Evolutionary conservation across 2,888 invertebrate genomes (phyloP), one percentile per base, ranked within the genome.

Genomic region (Pseudeuparius sepicola): DNA sequence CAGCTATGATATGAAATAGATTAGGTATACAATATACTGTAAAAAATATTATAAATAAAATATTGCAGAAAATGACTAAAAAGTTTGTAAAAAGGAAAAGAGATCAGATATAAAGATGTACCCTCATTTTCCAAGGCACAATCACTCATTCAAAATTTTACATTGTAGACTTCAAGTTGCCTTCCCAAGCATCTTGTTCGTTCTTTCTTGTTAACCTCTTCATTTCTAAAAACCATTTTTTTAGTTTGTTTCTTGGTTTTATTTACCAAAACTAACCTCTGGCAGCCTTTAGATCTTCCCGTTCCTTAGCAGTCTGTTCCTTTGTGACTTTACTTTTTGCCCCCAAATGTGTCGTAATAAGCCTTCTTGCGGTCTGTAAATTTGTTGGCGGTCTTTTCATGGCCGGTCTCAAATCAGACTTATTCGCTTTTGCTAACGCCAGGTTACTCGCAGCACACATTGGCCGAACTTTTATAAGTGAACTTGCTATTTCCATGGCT

Each of bases 141-240:
- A n/a, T n/a, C n/a, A n/a, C n/a, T n/a, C n/a, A n/a, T n/a, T n/a
- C n/a, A n/a, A n/a, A n/a, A n/a, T n/a, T n/a, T n/a, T n/a, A n/a
- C n/a, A 45, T 36, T 11, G 43, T 40, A 13, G 50, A 50, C 14
- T 44, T 43, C n/a, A 59, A 49, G 40, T 55, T 55, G 9, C 62
- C 62, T 42, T 62, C 60, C 62, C 62, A 62, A 12, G 62, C 62
- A 45, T 61, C 61, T 36, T 50, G 53, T 45, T 61, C 59, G 39
- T 54, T 59, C 46, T 61, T 57, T 36, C 50, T 51, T 34, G 54
- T 51, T 32, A 52, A 43, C 29, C 44, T 50, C 33, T 54, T 56
- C 46, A 54, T 39, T 48, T 59, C 60, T 59, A 31, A 31, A 53
- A 53, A n/a, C n/a, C n/a, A n/a, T n/a, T n/a, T n/a, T n/a, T n/a